Conservation (phyloP, 1,140 invertebrate species). For the Nylanderia fulva region DNA sequence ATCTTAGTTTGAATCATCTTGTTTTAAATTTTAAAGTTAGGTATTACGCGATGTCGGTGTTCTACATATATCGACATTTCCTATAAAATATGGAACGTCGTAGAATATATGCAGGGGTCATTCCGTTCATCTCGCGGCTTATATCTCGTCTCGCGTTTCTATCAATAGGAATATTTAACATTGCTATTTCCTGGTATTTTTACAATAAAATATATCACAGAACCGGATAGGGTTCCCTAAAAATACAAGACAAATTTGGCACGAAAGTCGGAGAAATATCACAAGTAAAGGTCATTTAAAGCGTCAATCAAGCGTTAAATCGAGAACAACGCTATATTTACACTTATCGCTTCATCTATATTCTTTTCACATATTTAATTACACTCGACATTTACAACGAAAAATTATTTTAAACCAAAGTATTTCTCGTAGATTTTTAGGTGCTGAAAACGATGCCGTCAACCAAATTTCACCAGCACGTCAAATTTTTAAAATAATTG, state of each 20-base stretch:
- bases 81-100: conserved; percentile 3
- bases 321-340: background rate
- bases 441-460: no score
- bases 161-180: conserved; percentile 24
- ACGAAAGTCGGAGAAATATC: background rate
- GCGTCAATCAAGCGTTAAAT: background rate
- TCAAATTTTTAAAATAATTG: no score
- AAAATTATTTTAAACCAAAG: no score
- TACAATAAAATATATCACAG: background rate
- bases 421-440: no score
- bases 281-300: background rate
- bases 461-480: no score
- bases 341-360: no score
- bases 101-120: conserved; percentile 29
- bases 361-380: no score
- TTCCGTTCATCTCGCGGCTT: conserved; percentile 15
- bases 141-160: background rate
- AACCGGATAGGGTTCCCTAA: background rate
- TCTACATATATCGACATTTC: conserved; percentile 1
- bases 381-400: no score
- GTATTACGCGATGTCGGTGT: background rate
- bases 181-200: conserved; percentile 18
- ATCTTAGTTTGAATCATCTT: background rate
- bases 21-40: conserved; percentile 13
- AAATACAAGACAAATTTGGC: background rate